phyloP scores from a whole-genome alignment of 2,113 vertebrate genomes.

The Petrocephalus zakoni region DNA sequence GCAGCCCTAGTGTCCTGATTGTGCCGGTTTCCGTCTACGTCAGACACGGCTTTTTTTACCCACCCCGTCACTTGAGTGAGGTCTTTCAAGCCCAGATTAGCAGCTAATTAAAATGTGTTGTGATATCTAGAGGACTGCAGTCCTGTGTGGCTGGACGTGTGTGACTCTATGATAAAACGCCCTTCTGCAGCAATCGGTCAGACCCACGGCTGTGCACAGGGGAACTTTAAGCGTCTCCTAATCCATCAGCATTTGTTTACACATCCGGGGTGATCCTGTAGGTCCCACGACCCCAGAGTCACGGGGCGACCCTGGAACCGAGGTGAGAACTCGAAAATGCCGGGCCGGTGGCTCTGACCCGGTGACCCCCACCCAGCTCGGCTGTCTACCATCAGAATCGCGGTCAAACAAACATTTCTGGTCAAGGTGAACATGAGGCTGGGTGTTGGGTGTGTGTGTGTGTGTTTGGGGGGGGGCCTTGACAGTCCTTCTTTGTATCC shows the following conservation, averaged over 20 bases:
- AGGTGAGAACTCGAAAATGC: not conserved
- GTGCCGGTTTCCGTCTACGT: not conserved
- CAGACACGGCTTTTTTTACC: not conserved
- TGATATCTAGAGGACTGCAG: not conserved
- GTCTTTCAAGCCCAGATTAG: slow-evolving; percentile 2
- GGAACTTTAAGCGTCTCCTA: not conserved
- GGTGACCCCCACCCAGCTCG: not conserved
- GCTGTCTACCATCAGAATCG: not conserved
- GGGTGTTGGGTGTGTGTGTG: not conserved
- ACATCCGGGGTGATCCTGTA: not conserved
- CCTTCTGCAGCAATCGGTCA: not conserved
- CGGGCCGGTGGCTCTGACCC: not conserved
- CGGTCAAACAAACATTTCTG: slow-evolving; percentile 12
- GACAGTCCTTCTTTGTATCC: slow-evolving; percentile 52
- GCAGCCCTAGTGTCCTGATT: not conserved
- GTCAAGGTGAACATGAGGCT: not conserved
- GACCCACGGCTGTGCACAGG: not conserved
- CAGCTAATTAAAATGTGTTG: slow-evolving; percentile 3
- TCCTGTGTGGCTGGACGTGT: not conserved
- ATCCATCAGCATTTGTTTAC: not conserved
- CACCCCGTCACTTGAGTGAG: not conserved
- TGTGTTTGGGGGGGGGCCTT: slow-evolving; percentile 24
- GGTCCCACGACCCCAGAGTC: not conserved
- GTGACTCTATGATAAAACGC: not conserved
- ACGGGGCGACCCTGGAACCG: not conserved